phyloP scores from a whole-genome alignment of 2,797 vertebrate species.

The Callimico goeldii region DNA sequence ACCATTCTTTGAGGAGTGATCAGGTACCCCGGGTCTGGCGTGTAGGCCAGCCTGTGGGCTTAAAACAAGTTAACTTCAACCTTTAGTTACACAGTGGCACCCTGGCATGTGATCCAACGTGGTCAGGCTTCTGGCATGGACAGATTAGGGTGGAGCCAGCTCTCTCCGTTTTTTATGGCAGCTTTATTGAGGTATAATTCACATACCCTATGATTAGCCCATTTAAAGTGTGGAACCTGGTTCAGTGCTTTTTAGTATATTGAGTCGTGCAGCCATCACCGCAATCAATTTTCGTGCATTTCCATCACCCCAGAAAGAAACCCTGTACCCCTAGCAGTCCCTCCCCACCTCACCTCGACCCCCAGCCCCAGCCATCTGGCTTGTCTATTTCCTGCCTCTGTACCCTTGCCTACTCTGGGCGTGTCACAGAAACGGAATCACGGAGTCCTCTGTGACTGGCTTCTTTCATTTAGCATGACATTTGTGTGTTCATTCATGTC shows the following conservation, averaged over 20 bases:
- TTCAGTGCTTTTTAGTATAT: neutral
- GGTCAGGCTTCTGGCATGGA: neutral
- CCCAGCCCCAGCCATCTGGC: neutral
- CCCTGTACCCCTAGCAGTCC: neutral
- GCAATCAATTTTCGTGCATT: neutral
- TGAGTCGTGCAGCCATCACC: neutral
- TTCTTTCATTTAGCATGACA: neutral
- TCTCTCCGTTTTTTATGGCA: neutral
- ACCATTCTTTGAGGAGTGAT: neutral
- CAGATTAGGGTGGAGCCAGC: neutral
- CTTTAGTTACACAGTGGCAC: neutral
- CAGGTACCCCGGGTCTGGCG: neutral
- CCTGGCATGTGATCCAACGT: too few relatives aligned
- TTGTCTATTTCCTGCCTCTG: too few relatives aligned
- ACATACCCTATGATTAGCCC: neutral
- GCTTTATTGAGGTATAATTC: neutral
- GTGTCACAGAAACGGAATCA: neutral
- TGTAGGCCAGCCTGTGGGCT: neutral
- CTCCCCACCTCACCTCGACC: neutral
- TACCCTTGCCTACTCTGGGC: neutral
- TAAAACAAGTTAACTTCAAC: neutral
- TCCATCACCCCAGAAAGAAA: neutral
- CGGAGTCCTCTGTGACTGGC: neutral
- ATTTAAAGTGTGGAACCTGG: neutral
- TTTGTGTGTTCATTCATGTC: neutral